Evolutionary conservation across 2,888 invertebrate species (phyloP), one percentile per base, ranked within the genome.

Genomic region (Molorchus minor): DNA sequence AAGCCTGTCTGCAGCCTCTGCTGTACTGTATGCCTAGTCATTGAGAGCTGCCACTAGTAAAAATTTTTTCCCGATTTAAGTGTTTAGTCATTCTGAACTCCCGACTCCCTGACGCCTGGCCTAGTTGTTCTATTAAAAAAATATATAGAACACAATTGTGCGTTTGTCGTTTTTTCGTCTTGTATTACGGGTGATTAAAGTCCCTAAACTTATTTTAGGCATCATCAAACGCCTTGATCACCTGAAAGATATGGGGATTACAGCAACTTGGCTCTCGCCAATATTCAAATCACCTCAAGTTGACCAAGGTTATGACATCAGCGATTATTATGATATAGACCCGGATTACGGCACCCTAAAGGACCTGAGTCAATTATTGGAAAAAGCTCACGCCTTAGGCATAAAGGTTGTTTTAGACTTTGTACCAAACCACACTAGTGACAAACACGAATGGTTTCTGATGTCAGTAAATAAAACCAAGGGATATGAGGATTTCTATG

Each of bases 231-330:
- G 76, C 67, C 67, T 74, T 29, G 61, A 70, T 15, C 72, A 76
- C 60, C 62, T 78, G 1, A 61, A 68, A 47, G 86, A 90, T 4
- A 81, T 90, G 0, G 91, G 91, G 0, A 84, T 94, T 0, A 87
- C 86, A 4, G 89, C 89, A 0, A 85, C 93, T 52, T 94, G 94
- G 93, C 80, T 96, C 53, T 93, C 92, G 0, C 94, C 95, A 0
- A 90, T 96, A 70, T 93, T 88, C 79, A 82, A 83, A 52, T 93
- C 93, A 0, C 94, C 94, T 0, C 91, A 92, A 90, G 83, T 86
- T 0, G 94, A 95, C 80, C 90, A 90, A 74, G 95, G 94, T 0
- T 94, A 95, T 71, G 95, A 95, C 75, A 89, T 95, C 69, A 87
- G 89, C 33, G 85, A 94, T 80, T 94, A 90, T 77, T 86, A 82